A percentile compares a stretch with the other conserved stretches of the same genome.
These are phyloP conservation scores for Eupsilia transversa DNA, from an alignment of 2,888 invertebrate genomes.

Conservation along the genomic window DNA sequence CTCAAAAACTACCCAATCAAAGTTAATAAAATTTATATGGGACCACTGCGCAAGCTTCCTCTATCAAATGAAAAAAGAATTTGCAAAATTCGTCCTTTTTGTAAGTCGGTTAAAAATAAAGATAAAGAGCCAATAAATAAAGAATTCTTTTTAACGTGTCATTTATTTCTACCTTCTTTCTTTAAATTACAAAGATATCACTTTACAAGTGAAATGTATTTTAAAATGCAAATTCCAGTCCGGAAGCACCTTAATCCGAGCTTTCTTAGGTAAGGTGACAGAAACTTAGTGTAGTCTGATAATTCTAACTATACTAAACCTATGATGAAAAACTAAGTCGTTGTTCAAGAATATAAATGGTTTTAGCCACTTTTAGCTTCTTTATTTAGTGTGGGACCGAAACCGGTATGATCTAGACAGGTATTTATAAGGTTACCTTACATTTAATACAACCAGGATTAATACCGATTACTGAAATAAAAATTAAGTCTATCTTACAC, in stretches of 20 bases:
- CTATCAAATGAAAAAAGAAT: no score
- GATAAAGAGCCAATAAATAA: slow-evolving; percentile 8
- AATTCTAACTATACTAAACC: slow-evolving; percentile 34
- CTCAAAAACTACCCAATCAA: no score
- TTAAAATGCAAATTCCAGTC: slow-evolving; percentile 53
- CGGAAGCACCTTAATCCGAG: slow-evolving; percentile 57
- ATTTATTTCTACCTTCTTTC: slow-evolving; percentile 26
- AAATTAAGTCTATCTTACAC: no score
- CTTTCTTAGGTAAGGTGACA: slow-evolving; percentile 49
- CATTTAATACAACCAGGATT: no score
- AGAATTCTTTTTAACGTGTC: slow-evolving; percentile 26
- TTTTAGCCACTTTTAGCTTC: background rate
- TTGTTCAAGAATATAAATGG: slow-evolving; percentile 37
- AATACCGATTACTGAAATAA: no score
- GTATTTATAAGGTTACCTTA: no score
- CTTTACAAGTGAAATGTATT: slow-evolving; percentile 56
- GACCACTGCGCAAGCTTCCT: no score
- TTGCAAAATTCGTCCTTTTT: no score
- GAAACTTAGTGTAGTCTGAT: slow-evolving; percentile 54
- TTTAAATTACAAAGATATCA: slow-evolving; percentile 65
- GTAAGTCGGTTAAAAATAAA: background rate
- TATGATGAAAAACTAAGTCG: slow-evolving; percentile 40
- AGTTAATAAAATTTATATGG: no score
- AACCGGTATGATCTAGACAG: no score
- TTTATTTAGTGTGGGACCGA: slow-evolving; percentile 39